Evolutionary conservation across 1,140 invertebrate genomes (phyloP), one percentile per base, ranked within the genome.

Genomic region (Thaumatotibia leucotreta): DNA sequence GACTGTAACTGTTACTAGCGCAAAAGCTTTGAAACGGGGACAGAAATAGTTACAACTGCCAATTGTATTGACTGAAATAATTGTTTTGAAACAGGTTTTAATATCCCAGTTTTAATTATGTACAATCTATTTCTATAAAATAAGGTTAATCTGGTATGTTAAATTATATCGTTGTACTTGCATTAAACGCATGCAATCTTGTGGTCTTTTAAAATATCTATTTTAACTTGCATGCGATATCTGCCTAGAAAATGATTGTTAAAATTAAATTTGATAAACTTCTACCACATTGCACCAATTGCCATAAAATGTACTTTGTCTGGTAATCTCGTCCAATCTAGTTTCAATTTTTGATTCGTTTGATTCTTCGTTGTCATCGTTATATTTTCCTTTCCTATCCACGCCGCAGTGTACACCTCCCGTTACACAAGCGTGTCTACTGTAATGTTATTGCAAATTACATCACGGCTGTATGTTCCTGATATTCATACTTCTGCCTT

Each of bases 371-470:
- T 45, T 45, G 20, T 20, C 39, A 4, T 33, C 10, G 1, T n/a
- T 20, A 6, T 20, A 45, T 45, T 45, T 6, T 45, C 14, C 32
- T 29, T 29, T 4, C 6, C 27, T 29, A 29, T 29, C 39, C 27
- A 24, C 24, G 23, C 9, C 8, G 52, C 52, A 58, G 52, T 27
- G 52, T 58, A 17, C 24, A 1, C 23, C 0, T 27, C 23, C 52
- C 52, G 4, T 29, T 54, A 33, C 63, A 33, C 27, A 31, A 50
- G 35, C 62, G 66, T 39, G 64, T 72, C 68, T 68, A 61, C 62
- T 62, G 68, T 75, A 78, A 78, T 78, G 70, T 76, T 75, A 78
- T 73, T 73, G 72, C 76, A 78, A 76, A 78, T 78, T 78, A 74
- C 74, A 72, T 72, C 75, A 73, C 64, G 49, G 39, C 67, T 70